phyloP scores from a whole-genome alignment of 2,888 invertebrate species.

The Stenichneumon culpator region DNA sequence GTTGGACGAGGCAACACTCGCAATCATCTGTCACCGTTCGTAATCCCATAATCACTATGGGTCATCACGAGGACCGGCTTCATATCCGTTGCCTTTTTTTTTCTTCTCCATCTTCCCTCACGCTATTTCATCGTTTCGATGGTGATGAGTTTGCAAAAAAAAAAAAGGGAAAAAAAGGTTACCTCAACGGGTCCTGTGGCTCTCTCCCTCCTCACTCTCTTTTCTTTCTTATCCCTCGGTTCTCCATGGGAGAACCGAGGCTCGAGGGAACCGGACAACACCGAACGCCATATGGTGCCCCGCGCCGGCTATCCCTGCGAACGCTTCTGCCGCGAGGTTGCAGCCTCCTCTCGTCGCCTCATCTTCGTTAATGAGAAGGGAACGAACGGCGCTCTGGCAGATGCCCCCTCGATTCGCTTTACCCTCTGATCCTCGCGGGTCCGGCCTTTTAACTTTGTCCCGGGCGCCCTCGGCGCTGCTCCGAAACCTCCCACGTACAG shows the following conservation, averaged over 20 bases:
- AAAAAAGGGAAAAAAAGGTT: constrained; percentile 5
- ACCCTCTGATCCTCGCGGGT: constrained; percentile 38
- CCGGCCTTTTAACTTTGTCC: constrained; percentile 44
- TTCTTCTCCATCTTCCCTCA: constrained; percentile 9
- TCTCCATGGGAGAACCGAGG: not conserved
- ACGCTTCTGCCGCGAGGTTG: constrained; percentile 39
- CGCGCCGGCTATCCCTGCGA: constrained; percentile 26
- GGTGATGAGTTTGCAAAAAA: constrained; percentile 67
- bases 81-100: constrained; percentile 22
- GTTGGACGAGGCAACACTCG: constrained; percentile 9
- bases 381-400: constrained; percentile 66
- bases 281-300: constrained; percentile 64
- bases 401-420: constrained; percentile 73
- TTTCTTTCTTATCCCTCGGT: constrained; percentile 43
- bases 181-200: constrained; percentile 52
- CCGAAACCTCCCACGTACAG: constrained; percentile 45
- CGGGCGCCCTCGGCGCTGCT: constrained; percentile 13
- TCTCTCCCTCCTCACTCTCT: constrained; percentile 54
- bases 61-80: constrained; percentile 31
- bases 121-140: constrained; percentile 44
- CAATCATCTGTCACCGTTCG: constrained; percentile 36
- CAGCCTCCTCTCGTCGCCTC: constrained; percentile 69
- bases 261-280: constrained; percentile 27
- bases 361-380: constrained; percentile 74
- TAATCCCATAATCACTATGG: constrained; percentile 54